Base-by-base conservation (phyloP, 2,888 invertebrate genomes). In the Lithophane socia region DNA sequence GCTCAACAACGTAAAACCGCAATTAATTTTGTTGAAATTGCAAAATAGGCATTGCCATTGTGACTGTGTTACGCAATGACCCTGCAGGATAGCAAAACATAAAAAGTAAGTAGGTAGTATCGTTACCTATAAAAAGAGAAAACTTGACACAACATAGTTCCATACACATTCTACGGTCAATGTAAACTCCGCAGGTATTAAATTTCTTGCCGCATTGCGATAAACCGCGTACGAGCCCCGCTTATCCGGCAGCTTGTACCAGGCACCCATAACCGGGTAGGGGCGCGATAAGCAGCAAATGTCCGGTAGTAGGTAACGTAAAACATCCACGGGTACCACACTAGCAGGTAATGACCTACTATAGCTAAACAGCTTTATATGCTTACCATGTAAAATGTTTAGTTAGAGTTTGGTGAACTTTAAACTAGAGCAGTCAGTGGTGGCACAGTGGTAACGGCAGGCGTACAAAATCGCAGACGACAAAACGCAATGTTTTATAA, bases 231-330 rank as follows among this genome's bases (percentile, higher is more conserved):
- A 67, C 58, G 56, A 82, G 16, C n/a, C 24, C 60, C 42, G 64
- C 21, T 75, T 68, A 84, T 84, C 79, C 74, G 75, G 69, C 63
- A 61, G 54, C 54, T 68, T 61, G 71, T 74, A 64, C 69, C 58
- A 68, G 71, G 72, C 70, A 49, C 54, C 66, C 73, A 80, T 74
- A 84, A 79, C 68, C 56, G 56, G 29, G 71, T 54, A 56, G 54
- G 75, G n/a, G 52, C 10, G 67, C 82, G 84, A 84, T 84, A 84
- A 84, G 76, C 75, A 24, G 16, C 52, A 21, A 61, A 81, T 79
- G 75, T 84, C 74, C 79, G 77, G 83, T 58, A 75, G 68, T 47
- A 65, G 54, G 44, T 47, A 52, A 75, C 66, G 63, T 75, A 60
- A 84, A 81, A 73, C 58, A 73, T 65, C 37, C 52, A 60, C 63